A percentile compares a stretch with the other conserved stretches of the same genome.
Evolutionary conservation across 2,113 vertebrate genomes (phyloP).

Genomic region (Uria lomvia): DNA sequence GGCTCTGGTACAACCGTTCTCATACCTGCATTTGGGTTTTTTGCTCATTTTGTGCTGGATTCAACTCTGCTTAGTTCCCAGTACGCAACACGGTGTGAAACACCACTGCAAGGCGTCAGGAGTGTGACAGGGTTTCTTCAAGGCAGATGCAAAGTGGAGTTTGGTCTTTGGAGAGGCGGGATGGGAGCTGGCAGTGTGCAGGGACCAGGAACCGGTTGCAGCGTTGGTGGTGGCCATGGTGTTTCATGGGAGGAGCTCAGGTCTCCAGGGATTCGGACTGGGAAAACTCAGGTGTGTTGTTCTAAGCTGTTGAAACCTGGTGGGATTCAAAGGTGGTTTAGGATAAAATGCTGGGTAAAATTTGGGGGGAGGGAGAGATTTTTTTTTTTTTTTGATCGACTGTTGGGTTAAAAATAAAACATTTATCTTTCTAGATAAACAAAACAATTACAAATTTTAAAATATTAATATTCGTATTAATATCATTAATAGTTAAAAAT

Average conservation of each 20-base stretch:
- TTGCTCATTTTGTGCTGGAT: rapidly evolving
- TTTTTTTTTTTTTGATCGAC: neutral
- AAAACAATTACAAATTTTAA: neutral
- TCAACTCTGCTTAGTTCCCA: neutral
- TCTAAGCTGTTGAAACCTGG: neutral
- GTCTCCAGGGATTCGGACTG: neutral
- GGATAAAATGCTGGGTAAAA: neutral
- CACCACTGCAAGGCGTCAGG: rapidly evolving
- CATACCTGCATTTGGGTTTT: neutral
- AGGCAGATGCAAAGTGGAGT: neutral
- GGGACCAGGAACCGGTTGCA: rapidly evolving
- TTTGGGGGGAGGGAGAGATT: neutral
- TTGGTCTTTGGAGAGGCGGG: neutral
- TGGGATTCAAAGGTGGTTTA: neutral
- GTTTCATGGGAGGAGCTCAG: neutral
- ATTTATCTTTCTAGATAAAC: neutral
- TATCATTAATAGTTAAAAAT: neutral
- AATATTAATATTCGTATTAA: too few relatives aligned
- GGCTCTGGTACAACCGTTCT: neutral
- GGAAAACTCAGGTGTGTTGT: neutral
- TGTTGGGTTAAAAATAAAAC: neutral
- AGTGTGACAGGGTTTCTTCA: rapidly evolving
- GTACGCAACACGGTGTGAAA: neutral
- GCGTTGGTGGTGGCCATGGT: too few relatives aligned
- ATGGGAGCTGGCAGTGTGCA: rapidly evolving